These are phyloP conservation scores for Forbesichthys papilliferus DNA, from an alignment of 2,113 vertebrate genomes.

Conservation along the genomic window DNA sequence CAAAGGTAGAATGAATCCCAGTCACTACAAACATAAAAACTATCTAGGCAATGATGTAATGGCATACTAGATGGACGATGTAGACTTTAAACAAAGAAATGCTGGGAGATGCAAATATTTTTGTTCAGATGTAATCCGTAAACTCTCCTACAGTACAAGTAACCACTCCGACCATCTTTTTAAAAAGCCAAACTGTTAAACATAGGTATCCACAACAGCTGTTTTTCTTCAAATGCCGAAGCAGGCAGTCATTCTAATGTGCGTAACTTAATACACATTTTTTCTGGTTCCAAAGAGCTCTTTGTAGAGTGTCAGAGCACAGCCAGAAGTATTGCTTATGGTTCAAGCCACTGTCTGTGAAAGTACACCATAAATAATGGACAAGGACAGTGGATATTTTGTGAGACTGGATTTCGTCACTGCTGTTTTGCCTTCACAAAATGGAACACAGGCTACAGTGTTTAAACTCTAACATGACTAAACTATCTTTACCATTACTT, in stretches of 20 bases:
- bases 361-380: conserved; percentile 69
- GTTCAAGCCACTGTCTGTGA: conserved; percentile 55
- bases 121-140: conserved; percentile 21
- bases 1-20: conserved; percentile 1
- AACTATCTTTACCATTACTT: no score
- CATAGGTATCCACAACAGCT: conserved; percentile 31
- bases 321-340: conserved; percentile 46
- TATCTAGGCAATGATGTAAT: conserved; percentile 21
- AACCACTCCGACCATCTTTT: conserved; percentile 14
- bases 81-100: conserved; percentile 9
- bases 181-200: conserved; percentile 14
- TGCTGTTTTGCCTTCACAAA: conserved; percentile 31
- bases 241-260: conserved; percentile 40
- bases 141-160: conserved; percentile 17
- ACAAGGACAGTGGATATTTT: conserved; percentile 40
- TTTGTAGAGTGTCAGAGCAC: conserved; percentile 46
- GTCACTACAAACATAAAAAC: neutral
- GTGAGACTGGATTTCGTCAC: conserved; percentile 39
- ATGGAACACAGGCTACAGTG: conserved; percentile 23
- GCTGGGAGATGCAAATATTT: conserved; percentile 4
- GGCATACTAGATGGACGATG: conserved; percentile 16
- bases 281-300: conserved; percentile 32
- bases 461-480: neutral
- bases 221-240: conserved; percentile 37
- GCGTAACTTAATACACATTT: conserved; percentile 19